Evolutionary conservation across 2,797 vertebrate species (phyloP), one percentile per base, ranked within the genome.

Genomic region (Melanogrammus aeglefinus): DNA sequence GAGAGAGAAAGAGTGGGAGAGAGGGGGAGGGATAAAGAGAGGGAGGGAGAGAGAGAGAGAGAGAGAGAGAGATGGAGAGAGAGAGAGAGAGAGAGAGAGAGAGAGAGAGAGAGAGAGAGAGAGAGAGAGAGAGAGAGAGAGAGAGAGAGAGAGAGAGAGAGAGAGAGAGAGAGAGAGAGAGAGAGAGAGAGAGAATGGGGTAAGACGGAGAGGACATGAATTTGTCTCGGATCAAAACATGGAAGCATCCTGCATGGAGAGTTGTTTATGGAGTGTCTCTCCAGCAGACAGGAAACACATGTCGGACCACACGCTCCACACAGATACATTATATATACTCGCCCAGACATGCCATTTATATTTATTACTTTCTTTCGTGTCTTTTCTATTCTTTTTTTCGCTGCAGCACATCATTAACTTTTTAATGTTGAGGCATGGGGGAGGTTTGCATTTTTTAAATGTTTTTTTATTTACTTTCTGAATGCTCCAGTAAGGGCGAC

Each of bases 231-330:
- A 7, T 69, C 18, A 57, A 57, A 57, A n/a, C 82, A 91, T 88
- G 82, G 81, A 88, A 88, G 77, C 79, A 78, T 86, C 79, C 75
- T 84, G 75, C 75, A 80, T 80, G 80, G 81, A 80, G 85, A 83
- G 90, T 83, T 80, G 75, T 87, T 86, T 86, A 79, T 80, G 83
- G 44, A 84, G 36, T 80, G 70, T 38, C 74, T 77, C 69, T 63
- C 33, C 63, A 9, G 4, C 72, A 24, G 51, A 74, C 51, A 78
- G 33, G 69, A 39, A 73, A 16, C 71, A 66, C 12, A 78, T 39
- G 47, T 18, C 41, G 21, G 18, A 36, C 71, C 36, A 71, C 75
- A 70, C 36, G 41, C 63, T 33, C 13, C 27, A 72, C 27, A 70
- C 70, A 31, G 27, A 31, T 72, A 33, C 35, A 72, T 72, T 33